Conservation (phyloP, 2,888 invertebrate species). For the Phengaris alcon region DNA sequence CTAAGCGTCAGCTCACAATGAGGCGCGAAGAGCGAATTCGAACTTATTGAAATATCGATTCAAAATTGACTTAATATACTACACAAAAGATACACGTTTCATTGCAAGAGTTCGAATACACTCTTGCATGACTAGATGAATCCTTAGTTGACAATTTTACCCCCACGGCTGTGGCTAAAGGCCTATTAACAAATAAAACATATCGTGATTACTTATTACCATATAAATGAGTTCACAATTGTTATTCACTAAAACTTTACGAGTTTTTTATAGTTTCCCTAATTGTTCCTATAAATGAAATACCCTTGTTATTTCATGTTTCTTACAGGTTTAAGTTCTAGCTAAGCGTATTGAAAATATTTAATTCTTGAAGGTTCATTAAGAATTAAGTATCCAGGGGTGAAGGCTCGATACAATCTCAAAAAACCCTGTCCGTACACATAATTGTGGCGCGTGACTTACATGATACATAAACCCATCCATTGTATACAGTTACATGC, state of each 20-base stretch:
- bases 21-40: too few species aligned
- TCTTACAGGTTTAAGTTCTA: not conserved
- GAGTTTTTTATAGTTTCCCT: not conserved
- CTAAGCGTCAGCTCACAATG: too few species aligned
- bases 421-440: not conserved
- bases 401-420: not conserved
- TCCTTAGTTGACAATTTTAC: not conserved
- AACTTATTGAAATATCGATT: too few species aligned
- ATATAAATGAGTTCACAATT: not conserved
- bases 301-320: not conserved
- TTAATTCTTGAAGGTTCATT: not conserved
- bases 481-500: constrained; percentile 12
- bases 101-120: too few species aligned
- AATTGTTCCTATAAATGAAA: not conserved
- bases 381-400: not conserved
- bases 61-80: too few species aligned
- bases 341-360: not conserved
- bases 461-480: constrained; percentile 5
- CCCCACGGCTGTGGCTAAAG: not conserved
- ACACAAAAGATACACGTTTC: too few species aligned
- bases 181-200: not conserved
- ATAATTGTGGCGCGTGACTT: constrained; percentile 9
- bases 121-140: too few species aligned
- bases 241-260: not conserved
- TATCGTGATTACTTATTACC: not conserved